These are phyloP conservation scores for Sitophilus oryzae DNA, from an alignment of 1,140 invertebrate genomes.

Conservation along the genomic window DNA sequence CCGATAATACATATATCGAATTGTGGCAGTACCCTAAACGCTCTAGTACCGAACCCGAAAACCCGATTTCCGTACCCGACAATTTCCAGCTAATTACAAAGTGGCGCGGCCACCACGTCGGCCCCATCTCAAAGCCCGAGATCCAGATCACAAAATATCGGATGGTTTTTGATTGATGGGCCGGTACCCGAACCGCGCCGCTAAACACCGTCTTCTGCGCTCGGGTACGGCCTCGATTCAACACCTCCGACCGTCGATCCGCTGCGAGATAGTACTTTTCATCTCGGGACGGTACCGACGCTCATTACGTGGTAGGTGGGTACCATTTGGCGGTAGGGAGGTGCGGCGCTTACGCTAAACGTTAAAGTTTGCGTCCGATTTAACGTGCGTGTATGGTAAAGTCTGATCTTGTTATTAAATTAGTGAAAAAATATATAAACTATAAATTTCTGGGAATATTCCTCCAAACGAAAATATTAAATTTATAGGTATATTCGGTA, in stretches of 20 bases:
- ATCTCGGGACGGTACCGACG: constrained; percentile 1
- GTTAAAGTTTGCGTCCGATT: background rate
- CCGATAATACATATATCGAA: too few relatives aligned
- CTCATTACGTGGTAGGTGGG: constrained; percentile 4
- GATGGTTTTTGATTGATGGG: constrained; percentile 19
- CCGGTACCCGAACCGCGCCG: constrained; percentile 4
- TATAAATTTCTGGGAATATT: too few relatives aligned
- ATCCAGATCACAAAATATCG: constrained; percentile 22
- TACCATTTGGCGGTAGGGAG: background rate
- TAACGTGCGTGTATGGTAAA: too few relatives aligned
- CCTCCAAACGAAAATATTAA: too few relatives aligned
- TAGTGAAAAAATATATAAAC: too few relatives aligned
- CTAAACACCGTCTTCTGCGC: constrained; percentile 10
- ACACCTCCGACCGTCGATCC: constrained; percentile 18
- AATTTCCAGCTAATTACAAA: constrained; percentile 1
- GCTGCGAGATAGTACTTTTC: constrained; percentile 11
- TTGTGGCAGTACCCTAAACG: too few relatives aligned
- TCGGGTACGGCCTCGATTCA: constrained; percentile 9
- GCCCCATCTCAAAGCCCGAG: constrained; percentile 18
- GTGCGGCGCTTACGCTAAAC: background rate
- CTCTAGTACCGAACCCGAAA: background rate
- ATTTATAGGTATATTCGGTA: too few relatives aligned
- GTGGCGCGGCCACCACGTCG: constrained; percentile 1
- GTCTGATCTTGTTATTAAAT: too few relatives aligned
- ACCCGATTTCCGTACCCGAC: background rate